These are phyloP conservation scores for Caenorhabditis tropicalis DNA, from an alignment of 1,140 invertebrate species.

Conservation along the genomic window DNA sequence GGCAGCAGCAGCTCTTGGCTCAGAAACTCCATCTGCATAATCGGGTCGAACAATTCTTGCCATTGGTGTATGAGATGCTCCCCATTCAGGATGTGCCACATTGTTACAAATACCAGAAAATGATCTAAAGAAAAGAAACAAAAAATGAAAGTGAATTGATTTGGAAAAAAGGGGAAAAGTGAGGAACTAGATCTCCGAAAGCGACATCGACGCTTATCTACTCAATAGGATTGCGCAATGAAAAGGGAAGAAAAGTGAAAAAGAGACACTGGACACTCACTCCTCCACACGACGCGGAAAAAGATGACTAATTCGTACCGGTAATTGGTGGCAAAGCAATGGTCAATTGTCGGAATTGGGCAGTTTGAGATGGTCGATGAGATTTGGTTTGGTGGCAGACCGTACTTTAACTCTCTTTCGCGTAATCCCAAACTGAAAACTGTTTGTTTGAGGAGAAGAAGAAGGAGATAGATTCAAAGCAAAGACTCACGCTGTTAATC, in stretches of 20 bases:
- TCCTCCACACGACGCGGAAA: neutral
- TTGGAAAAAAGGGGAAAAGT: neutral
- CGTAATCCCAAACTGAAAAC: slow-evolving; percentile 58
- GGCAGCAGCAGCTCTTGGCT: slow-evolving; percentile 36
- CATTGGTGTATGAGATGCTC: slow-evolving; percentile 81
- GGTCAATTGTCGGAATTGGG: slow-evolving; percentile 46
- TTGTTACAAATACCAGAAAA: slow-evolving; percentile 91
- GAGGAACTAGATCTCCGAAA: slow-evolving; percentile 17
- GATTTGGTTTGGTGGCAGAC: slow-evolving; percentile 48
- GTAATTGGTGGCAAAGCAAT: slow-evolving; percentile 52
- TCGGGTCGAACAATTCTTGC: slow-evolving; percentile 80
- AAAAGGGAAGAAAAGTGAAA: neutral
- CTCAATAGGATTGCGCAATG: slow-evolving; percentile 27
- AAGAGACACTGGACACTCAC: neutral
- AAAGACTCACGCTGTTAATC: slow-evolving; percentile 49
- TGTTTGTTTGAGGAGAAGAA: neutral
- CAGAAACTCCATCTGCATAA: slow-evolving; percentile 79
- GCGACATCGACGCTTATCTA: slow-evolving; percentile 31
- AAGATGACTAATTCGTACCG: slow-evolving; percentile 32
- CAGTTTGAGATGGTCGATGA: slow-evolving; percentile 48
- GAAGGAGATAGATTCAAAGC: neutral
- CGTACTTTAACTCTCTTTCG: slow-evolving; percentile 55
- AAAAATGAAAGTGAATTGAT: slow-evolving; percentile 19
- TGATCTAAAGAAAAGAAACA: slow-evolving; percentile 76
- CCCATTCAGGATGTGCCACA: slow-evolving; percentile 85